Evolutionary conservation across 2,797 vertebrate species (phyloP).

Genomic region (Gymnodraco acuticeps): DNA sequence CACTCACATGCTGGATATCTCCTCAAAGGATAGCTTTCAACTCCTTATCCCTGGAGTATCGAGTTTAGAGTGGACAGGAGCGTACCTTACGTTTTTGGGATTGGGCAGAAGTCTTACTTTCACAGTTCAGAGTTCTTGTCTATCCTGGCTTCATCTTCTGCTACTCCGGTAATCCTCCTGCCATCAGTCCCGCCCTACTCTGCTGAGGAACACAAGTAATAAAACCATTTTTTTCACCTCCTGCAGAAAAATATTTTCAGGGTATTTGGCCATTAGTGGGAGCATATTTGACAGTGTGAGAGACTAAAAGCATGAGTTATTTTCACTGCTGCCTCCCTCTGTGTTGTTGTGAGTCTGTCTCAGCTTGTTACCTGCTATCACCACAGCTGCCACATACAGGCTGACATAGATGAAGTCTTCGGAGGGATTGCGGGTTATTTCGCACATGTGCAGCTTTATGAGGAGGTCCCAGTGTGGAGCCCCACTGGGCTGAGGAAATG

Average conservation of each 20-base stretch:
- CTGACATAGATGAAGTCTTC: slow-evolving; percentile 52
- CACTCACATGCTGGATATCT: slow-evolving; percentile 61
- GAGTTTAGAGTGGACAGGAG: slow-evolving; percentile 48
- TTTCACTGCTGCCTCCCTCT: slow-evolving; percentile 44
- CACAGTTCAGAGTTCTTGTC: slow-evolving; percentile 47
- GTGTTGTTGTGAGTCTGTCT: slow-evolving; percentile 58
- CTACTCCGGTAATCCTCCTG: slow-evolving; percentile 47
- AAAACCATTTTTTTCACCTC: slow-evolving; percentile 39
- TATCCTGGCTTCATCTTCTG: slow-evolving; percentile 57
- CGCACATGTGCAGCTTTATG: slow-evolving; percentile 76
- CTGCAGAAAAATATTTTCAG: slow-evolving; percentile 45
- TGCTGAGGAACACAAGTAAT: slow-evolving; percentile 36
- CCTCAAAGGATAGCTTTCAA: slow-evolving; percentile 66
- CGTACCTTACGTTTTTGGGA: slow-evolving; percentile 41
- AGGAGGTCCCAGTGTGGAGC: slow-evolving; percentile 64
- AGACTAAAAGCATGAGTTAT: slow-evolving; percentile 61
- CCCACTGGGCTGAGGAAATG: slow-evolving; percentile 77
- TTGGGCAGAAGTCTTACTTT: slow-evolving; percentile 34
- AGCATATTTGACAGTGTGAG: slow-evolving; percentile 47
- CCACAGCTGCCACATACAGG: slow-evolving; percentile 30
- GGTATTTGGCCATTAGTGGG: slow-evolving; percentile 45
- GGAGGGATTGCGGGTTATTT: slow-evolving; percentile 52
- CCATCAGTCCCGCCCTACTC: slow-evolving; percentile 42
- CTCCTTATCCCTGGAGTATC: slow-evolving; percentile 52
- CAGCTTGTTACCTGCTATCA: slow-evolving; percentile 68